phyloP scores from a whole-genome alignment of 2,888 invertebrate genomes.

The Morpho helenor region DNA sequence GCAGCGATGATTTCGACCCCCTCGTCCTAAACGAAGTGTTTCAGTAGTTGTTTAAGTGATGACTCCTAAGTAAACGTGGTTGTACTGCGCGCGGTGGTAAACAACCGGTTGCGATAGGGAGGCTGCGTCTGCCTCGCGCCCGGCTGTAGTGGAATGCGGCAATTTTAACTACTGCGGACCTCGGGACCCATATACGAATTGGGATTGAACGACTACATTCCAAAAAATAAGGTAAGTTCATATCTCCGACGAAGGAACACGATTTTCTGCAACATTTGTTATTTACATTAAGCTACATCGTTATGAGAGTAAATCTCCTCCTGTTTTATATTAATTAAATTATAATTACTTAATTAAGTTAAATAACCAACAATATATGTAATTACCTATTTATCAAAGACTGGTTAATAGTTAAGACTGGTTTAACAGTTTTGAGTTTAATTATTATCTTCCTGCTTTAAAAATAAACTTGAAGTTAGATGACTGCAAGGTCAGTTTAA shows the following conservation, averaged over 20 bases:
- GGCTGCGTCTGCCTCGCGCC: slow-evolving; percentile 72
- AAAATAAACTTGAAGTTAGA: not conserved
- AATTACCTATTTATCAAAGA: not conserved
- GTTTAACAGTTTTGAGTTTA: not conserved
- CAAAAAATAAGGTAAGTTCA: slow-evolving; percentile 54
- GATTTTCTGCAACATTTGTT: too few species aligned
- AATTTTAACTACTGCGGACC: slow-evolving; percentile 77
- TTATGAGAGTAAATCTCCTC: too few species aligned
- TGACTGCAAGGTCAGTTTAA: slow-evolving; percentile 8
- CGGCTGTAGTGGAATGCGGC: slow-evolving; percentile 75
- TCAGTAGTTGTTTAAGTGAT: slow-evolving; percentile 66
- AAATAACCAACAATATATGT: too few species aligned
- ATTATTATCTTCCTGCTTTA: slow-evolving; percentile 11
- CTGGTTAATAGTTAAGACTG: not conserved
- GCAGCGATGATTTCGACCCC: slow-evolving; percentile 49
- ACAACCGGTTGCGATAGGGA: slow-evolving; percentile 71
- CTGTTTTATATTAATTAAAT: too few species aligned
- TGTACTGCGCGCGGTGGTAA: slow-evolving; percentile 38
- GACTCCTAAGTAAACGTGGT: slow-evolving; percentile 38
- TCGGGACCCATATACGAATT: slow-evolving; percentile 66
- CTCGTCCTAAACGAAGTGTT: slow-evolving; percentile 45
- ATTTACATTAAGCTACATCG: too few species aligned
- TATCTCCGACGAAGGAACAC: not conserved
- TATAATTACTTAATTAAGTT: too few species aligned
- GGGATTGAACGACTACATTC: slow-evolving; percentile 56